These are phyloP conservation scores for Brachionus rotundiformis DNA, from an alignment of 1,140 invertebrate species.

Conservation along the genomic window DNA sequence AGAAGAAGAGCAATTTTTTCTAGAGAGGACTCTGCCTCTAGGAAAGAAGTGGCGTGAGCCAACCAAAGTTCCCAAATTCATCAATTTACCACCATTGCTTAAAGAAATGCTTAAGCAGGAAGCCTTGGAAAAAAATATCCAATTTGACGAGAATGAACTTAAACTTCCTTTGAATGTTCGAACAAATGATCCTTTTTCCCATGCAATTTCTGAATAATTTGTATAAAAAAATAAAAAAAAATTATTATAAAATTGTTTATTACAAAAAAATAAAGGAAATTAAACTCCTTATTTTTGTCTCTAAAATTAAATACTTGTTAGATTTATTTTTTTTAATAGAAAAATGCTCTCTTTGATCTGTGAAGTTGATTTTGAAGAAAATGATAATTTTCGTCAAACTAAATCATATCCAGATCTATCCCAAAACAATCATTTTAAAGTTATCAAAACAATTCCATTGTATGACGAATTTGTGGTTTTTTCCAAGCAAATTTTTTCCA, in stretches of 20 bases:
- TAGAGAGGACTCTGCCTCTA: not conserved
- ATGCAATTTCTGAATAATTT: slow-evolving; percentile 6
- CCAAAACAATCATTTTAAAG: slow-evolving; percentile 3
- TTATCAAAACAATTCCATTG: not conserved
- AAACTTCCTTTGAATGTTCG: slow-evolving; percentile 4
- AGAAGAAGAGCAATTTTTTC: slow-evolving; percentile 39
- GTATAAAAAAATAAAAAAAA: slow-evolving; percentile 22
- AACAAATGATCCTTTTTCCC: slow-evolving; percentile 5
- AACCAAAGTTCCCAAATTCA: slow-evolving; percentile 19
- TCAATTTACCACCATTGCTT: slow-evolving; percentile 33
- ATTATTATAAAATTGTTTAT: not conserved
- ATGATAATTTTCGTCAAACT: not conserved
- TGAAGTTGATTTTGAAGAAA: slow-evolving; percentile 43
- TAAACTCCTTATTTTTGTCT: not conserved
- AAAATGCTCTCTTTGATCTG: slow-evolving; percentile 45
- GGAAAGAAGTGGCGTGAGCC: slow-evolving; percentile 49
- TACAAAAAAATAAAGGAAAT: not conserved
- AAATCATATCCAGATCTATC: not conserved
- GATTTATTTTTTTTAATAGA: not conserved
- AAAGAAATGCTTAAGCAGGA: slow-evolving; percentile 44
- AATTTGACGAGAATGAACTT: slow-evolving; percentile 10
- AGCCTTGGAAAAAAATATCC: slow-evolving; percentile 40
- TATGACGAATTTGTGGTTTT: not conserved
- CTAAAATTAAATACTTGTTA: not conserved
- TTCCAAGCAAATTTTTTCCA: not conserved